Base-by-base conservation (phyloP, 2,888 invertebrate genomes). In the Heteropelma amictum region DNA sequence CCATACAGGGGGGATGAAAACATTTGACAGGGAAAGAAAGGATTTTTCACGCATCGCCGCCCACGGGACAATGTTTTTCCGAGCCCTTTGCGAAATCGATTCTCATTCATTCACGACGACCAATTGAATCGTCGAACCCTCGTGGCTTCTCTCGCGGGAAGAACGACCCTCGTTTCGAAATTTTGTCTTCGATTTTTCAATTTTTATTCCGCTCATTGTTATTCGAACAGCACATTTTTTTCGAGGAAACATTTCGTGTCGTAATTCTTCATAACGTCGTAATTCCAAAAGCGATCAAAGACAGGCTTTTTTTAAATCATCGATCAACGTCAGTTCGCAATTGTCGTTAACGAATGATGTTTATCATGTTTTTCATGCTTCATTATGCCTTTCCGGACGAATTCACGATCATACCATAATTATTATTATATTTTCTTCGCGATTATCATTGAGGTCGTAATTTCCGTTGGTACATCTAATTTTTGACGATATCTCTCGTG, bases 121-220 rank as follows among this genome's bases (percentile, higher is more conserved):
- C 60, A 75, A 65, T 75, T 75, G 60, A 67, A 70, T 70, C 51
- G 53, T 72, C 65, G 60, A 60, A 65, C 58, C 33, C 35, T 8
- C 21, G 30, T 4, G n/a, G 7, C 10, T 33, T 19, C n/a, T n/a
- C n/a, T n/a, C n/a, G n/a, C n/a, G n/a, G n/a, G n/a, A n/a, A n/a
- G n/a, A n/a, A n/a, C n/a, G n/a, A n/a, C 42, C 26, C 30, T 64
- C 14, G 10, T 14, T 54, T 45, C 21, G 12, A 26, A 47, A 38
- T 30, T 26, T 19, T 40, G 7, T 5, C 8, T 42, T 40, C 12
- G n/a, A 42, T 12, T 14, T 45, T 65, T 14, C 1, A 33, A 12
- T 26, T 28, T 7, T 17, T 12, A 21, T 54, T 21, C n/a, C n/a
- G n/a, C n/a, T n/a, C 17, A 53, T 54, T 35, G 21, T 7, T 21